Evolutionary conservation across 30 jellyfish, hydroid and myxozoan species (phyloP).

Genomic region (Clytia hemisphaerica): DNA sequence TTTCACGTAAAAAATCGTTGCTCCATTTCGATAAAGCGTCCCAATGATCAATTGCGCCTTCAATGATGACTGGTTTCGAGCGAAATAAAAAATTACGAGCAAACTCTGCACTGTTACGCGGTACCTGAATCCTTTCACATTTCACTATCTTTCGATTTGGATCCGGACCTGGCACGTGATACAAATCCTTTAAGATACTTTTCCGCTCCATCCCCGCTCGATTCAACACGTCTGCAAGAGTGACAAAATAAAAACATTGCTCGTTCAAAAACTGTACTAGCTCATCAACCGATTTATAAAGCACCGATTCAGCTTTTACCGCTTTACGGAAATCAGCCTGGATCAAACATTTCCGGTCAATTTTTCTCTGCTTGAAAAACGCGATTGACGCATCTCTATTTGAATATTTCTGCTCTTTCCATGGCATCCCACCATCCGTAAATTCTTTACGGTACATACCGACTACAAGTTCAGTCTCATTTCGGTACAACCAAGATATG

Average conservation of each 20-base stretch:
- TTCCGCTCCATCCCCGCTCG: background rate
- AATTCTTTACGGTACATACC: background rate
- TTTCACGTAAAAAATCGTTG: constrained; percentile 2
- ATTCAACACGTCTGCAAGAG: background rate
- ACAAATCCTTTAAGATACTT: background rate
- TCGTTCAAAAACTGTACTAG: constrained; percentile 6
- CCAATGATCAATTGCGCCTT: constrained; percentile 7
- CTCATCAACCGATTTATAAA: background rate
- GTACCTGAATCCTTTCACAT: background rate
- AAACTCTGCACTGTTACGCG: background rate
- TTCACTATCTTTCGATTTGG: background rate
- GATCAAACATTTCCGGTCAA: constrained; percentile 5
- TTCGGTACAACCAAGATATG: background rate
- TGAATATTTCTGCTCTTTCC: background rate
- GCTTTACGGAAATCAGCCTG: background rate
- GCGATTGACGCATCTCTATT: background rate
- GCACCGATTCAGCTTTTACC: background rate
- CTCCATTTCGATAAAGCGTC: background rate
- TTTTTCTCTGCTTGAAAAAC: background rate
- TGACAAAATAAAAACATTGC: constrained; percentile 1
- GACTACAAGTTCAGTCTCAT: background rate
- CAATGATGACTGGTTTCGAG: constrained; percentile 1
- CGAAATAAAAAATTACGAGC: background rate
- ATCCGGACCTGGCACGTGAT: background rate
- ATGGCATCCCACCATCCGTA: background rate